Evolutionary conservation across 1,140 invertebrate species (phyloP).

Genomic region (Drosophila melanica): DNA sequence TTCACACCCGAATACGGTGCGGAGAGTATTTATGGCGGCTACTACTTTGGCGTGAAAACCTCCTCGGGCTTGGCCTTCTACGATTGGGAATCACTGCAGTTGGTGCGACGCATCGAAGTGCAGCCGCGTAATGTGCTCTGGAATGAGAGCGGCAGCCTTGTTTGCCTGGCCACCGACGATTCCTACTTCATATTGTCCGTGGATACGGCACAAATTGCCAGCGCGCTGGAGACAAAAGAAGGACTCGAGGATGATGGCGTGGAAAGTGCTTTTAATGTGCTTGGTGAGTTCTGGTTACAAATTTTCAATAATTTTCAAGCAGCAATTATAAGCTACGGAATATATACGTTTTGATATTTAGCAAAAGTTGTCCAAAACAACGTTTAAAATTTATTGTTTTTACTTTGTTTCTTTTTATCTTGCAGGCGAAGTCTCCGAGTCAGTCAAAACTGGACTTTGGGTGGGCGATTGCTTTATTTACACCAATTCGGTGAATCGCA

Average conservation of each 20-base stretch:
- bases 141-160: constrained; percentile 97
- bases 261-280: constrained; percentile 98
- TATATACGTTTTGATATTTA: background rate
- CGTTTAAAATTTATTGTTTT: background rate
- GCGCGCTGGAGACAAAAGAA: constrained; percentile 90
- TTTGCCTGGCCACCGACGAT: constrained; percentile 97
- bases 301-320: too few relatives aligned
- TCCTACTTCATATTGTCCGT: constrained; percentile 98
- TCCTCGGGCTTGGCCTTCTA: constrained; percentile 96
- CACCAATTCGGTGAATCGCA: constrained; percentile 97
- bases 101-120: constrained; percentile 90
- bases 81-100: constrained; percentile 97
- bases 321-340: too few relatives aligned
- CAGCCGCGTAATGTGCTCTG: constrained; percentile 92
- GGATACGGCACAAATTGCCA: constrained; percentile 90
- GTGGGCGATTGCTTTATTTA: constrained; percentile 99
- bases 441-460: constrained; percentile 98
- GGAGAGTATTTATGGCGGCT: constrained; percentile 98
- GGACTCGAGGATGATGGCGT: constrained; percentile 96
- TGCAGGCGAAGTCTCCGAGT: constrained; percentile 92
- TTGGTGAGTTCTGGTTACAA: constrained; percentile 53
- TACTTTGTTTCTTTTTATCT: constrained; percentile 50
- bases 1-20: constrained; percentile 98
- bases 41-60: constrained; percentile 96
- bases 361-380: background rate